A percentile compares a stretch with the other conserved stretches of the same genome.
Conservation (phyloP, 92 coral and sea anemone species). For the Heteractis magnifica region DNA sequence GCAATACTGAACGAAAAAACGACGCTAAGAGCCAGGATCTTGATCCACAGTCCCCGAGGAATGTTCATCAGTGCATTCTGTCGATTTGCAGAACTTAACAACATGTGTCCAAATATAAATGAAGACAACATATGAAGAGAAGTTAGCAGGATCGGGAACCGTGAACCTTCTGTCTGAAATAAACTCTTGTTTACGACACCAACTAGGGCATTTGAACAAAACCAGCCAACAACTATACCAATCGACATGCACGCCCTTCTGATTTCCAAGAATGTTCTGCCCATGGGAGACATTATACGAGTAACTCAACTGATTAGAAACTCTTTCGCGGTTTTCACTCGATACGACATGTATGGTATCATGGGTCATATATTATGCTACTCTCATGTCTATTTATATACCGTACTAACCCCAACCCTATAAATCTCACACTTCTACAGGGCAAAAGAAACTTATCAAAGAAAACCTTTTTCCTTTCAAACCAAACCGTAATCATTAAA, state of each 20-base stretch:
- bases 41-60: slow-evolving; percentile 22
- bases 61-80: not conserved
- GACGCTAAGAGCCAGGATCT: slow-evolving; percentile 26
- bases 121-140: slow-evolving; percentile 38
- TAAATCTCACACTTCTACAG: not conserved
- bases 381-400: not conserved
- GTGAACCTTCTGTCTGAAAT: slow-evolving; percentile 28
- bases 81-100: not conserved
- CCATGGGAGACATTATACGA: not conserved
- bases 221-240: slow-evolving; percentile 32
- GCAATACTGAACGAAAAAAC: slow-evolving; percentile 33
- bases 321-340: no score
- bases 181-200: slow-evolving; percentile 39
- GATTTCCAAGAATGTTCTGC: not conserved
- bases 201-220: slow-evolving; percentile 30
- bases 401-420: not conserved
- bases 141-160: slow-evolving; percentile 39
- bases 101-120: slow-evolving; percentile 22
- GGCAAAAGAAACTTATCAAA: not conserved
- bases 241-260: slow-evolving; percentile 3
- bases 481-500: not conserved
- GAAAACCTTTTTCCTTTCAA: not conserved
- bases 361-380: not conserved
- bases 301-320: no score
- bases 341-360: no score